A percentile compares a stretch with the other conserved stretches of the same genome.
Conservation (phyloP, 2,888 invertebrate genomes). For the Melolontha melolontha region DNA sequence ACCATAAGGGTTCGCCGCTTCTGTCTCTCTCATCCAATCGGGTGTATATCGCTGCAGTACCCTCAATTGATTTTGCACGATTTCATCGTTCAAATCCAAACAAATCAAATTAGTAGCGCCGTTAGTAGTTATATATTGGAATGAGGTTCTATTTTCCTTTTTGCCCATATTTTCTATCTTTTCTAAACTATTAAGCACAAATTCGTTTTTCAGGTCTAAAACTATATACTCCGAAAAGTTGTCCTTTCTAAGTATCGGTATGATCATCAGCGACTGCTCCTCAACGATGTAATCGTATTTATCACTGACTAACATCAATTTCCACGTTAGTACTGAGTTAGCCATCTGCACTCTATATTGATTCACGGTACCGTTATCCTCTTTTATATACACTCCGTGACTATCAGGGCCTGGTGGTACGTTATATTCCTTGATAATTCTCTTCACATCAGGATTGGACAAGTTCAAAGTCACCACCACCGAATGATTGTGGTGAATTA, state of each 20-base stretch:
- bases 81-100: no score
- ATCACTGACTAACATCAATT: neutral
- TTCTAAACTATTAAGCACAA: neutral
- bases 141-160: neutral
- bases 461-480: neutral
- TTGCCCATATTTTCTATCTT: neutral
- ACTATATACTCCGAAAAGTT: neutral
- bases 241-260: neutral
- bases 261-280: neutral
- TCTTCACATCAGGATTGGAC: neutral
- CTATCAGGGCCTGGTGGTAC: neutral
- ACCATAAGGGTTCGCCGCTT: slow-evolving; percentile 2
- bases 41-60: neutral
- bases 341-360: neutral
- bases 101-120: neutral
- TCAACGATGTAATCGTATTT: neutral
- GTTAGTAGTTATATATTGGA: neutral
- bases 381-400: neutral
- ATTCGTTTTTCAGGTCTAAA: neutral
- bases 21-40: slow-evolving; percentile 1
- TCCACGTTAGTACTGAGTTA: neutral
- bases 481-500: neutral
- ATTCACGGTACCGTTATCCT: neutral
- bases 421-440: neutral
- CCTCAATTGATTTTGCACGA: neutral